Conservation (phyloP, 1,140 invertebrate species). For the Hyles euphorbiae region DNA sequence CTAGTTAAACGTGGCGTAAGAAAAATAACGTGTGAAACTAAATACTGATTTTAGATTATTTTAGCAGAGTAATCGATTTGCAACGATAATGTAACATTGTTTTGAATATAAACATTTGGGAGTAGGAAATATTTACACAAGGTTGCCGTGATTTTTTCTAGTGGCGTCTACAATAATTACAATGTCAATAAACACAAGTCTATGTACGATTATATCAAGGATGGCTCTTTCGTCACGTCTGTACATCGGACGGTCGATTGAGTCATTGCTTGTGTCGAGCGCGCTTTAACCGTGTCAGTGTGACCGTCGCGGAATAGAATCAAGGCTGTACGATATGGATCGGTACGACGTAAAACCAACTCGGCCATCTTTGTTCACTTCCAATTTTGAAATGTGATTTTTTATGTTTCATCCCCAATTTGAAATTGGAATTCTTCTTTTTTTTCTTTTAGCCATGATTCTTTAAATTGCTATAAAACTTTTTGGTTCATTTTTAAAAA, state of each 20-base stretch:
- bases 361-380: slow-evolving; percentile 14
- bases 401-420: neutral
- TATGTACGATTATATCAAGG: slow-evolving; percentile 43
- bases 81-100: slow-evolving; percentile 11
- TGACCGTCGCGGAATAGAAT: slow-evolving; percentile 59
- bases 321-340: slow-evolving; percentile 44
- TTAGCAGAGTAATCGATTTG: neutral
- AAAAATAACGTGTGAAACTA: no score
- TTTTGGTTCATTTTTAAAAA: neutral
- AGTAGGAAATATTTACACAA: neutral
- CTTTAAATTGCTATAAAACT: neutral
- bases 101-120: slow-evolving; percentile 10
- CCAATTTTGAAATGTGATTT: slow-evolving; percentile 1
- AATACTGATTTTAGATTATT: no score
- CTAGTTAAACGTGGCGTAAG: no score
- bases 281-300: slow-evolving; percentile 51
- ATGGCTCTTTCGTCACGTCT: slow-evolving; percentile 47
- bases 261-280: slow-evolving; percentile 47
- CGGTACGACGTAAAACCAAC: slow-evolving; percentile 27
- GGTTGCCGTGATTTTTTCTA: neutral
- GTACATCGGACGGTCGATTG: slow-evolving; percentile 33
- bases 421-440: slow-evolving; percentile 3
- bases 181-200: slow-evolving; percentile 32
- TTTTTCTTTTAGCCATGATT: neutral
- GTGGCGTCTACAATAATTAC: slow-evolving; percentile 20